Base-by-base conservation (phyloP, 2,888 invertebrate genomes). In the Drosophila acutilabella region DNA sequence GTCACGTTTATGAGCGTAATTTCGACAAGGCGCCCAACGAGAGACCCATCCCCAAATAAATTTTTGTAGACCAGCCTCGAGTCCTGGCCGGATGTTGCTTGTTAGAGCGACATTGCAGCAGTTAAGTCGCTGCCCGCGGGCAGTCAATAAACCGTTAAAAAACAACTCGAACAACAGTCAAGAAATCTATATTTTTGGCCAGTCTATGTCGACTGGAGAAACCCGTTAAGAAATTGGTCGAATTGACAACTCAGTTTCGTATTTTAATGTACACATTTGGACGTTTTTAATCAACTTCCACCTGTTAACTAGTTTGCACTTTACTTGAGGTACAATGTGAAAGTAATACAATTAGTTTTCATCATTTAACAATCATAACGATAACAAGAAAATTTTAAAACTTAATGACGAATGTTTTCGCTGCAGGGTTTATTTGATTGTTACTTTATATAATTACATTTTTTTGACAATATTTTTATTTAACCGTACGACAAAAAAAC, bases 1-100 rank as follows among this genome's bases (percentile, higher is more conserved):
- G 91, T 92, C 91, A 91, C 91, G 91, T 91, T 92, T 91, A 88
- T 90, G 88, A 88, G 88, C 87, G 85, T 88, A 89, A 88, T 90
- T 90, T 89, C 85, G 87, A 82, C 84, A 87, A 74, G 80, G 71
- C 80, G 67, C 72, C 58, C 64, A 54, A 38, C 71, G 61, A 47
- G 64, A 71, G 61, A 58, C 50, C 64, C 74, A 57, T 52, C 1
- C 18, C 14, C 8, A 4, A 36, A 33, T 20, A 44, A 47, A 30
- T 14, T 20, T 47, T 23, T 61, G 30, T 69, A 26, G 54, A 23
- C 36, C 38, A 26, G 38, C 47, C 53, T 50, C 57, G 38, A 51
- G 47, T 23, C 33, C 60, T 64, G 59, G 44, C 68, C 78, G 78
- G 78, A 78, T 78, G 65, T 62, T 61, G 78, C 82, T 84, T 82